Base-by-base conservation (phyloP, 2,888 invertebrate species). In the Petrolisthes manimaculis region DNA sequence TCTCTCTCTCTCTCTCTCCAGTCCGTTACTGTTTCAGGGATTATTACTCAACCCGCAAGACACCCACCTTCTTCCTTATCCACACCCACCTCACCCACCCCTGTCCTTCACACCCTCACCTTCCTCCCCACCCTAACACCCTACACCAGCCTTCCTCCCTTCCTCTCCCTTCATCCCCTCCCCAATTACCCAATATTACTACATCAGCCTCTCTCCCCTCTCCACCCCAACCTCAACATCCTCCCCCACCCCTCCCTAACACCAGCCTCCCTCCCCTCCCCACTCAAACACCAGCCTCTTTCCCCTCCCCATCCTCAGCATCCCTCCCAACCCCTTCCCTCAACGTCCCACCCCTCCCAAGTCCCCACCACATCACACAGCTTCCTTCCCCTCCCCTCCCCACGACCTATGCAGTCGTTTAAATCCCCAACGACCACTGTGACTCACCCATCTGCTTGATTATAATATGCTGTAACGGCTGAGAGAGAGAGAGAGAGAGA, bases 401-500 rank as follows among this genome's bases (percentile, higher is more conserved):
- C 74, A 74, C 51, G 37, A 6, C 77, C 51, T 78, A 53, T 53
- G 14, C n/a, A 53, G 37, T n/a, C 53, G 54, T 78, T 61, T 61
- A 61, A 61, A 9, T 61, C 61, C 18, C 61, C 61, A 61, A 61
- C 61, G 61, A n/a, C 14, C 71, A 6, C 21, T n/a, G 21, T 71
- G 21, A 71, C 71, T 12, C 14, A 12, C 4, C 12, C 3, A 37
- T 37, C 37, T 37, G 37, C 37, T 37, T 37, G 37, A 37, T 37
- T 37, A 37, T 37, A 37, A 37, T 37, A 37, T 37, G 37, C 37
- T 75, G 75, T 75, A 21, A 21, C 12, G 24, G 8, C 8, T 1
- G 74, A 74, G 74, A 74, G 74, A 24, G 74, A 79, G 37, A 54
- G 55, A 37, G 79, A 79, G 79, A 55, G 55, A 54, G 18, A 79